phyloP scores from a whole-genome alignment of 2,888 invertebrate species.

The Trichopria drosophilae region DNA sequence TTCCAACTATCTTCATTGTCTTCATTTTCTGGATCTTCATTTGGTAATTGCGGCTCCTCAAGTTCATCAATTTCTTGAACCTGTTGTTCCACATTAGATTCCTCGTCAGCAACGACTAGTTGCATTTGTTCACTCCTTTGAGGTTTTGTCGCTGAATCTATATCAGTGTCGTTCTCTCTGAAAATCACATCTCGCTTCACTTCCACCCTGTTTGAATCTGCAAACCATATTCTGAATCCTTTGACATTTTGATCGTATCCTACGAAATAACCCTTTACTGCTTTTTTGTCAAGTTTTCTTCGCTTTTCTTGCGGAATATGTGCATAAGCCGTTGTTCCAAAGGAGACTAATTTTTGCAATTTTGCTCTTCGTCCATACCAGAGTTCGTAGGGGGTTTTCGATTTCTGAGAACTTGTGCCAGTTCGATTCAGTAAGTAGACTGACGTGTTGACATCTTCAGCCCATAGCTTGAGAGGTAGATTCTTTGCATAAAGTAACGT shows the following conservation, averaged over 20 bases:
- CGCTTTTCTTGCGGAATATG: slow-evolving; percentile 8
- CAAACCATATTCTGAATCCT: slow-evolving; percentile 12
- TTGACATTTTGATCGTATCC: neutral
- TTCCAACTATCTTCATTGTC: too few relatives aligned
- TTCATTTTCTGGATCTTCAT: too few relatives aligned
- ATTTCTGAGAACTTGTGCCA: slow-evolving; percentile 18
- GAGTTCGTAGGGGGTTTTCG: slow-evolving; percentile 32
- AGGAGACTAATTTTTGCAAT: slow-evolving; percentile 26
- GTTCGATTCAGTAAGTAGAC: slow-evolving; percentile 29
- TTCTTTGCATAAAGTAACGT: slow-evolving; percentile 23
- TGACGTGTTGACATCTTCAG: slow-evolving; percentile 26
- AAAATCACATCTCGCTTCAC: slow-evolving; percentile 16
- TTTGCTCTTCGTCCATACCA: slow-evolving; percentile 10
- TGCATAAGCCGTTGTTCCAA: slow-evolving; percentile 17
- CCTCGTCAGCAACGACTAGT: too few relatives aligned
- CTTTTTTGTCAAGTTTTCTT: slow-evolving; percentile 18
- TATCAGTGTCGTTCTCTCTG: too few relatives aligned
- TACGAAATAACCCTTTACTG: slow-evolving; percentile 16
- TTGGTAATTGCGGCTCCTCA: too few relatives aligned
- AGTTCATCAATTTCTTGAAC: too few relatives aligned
- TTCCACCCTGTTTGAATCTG: slow-evolving; percentile 9
- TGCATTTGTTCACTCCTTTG: too few relatives aligned
- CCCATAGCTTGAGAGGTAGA: slow-evolving; percentile 19
- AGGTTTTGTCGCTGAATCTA: too few relatives aligned
- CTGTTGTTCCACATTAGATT: too few relatives aligned